These are phyloP conservation scores for Phenganax marumi DNA, from an alignment of 92 coral and sea anemone genomes.

Conservation along the genomic window DNA sequence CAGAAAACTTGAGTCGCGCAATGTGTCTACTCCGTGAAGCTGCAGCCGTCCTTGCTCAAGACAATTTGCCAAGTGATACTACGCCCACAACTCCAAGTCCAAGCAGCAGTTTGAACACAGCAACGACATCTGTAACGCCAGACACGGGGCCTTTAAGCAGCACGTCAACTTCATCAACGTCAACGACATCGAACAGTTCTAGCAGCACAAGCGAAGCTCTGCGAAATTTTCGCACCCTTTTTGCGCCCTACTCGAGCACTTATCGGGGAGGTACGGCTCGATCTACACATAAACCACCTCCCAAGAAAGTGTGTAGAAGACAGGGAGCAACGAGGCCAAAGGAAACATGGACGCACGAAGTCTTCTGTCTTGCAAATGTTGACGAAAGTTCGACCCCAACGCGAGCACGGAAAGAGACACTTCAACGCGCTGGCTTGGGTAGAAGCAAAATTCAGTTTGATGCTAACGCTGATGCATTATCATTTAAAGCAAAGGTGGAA, in stretches of 20 bases:
- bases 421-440: conserved; percentile 35
- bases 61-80: conserved; percentile 12
- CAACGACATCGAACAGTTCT: conserved; percentile 18
- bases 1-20: neutral
- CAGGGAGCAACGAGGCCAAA: conserved; percentile 33
- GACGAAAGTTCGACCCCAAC: conserved; percentile 43
- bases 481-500: conserved; percentile 14
- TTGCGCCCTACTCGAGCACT: conserved; percentile 35
- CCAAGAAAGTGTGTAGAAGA: conserved; percentile 32
- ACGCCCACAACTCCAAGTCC: conserved; percentile 15
- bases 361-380: conserved; percentile 28
- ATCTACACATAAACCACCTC: conserved; percentile 40
- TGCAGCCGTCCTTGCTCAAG: conserved; percentile 25
- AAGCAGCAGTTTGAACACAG: conserved; percentile 17
- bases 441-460: conserved; percentile 35
- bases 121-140: conserved; percentile 20
- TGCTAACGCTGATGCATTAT: conserved; percentile 7
- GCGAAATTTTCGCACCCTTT: conserved; percentile 20
- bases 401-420: conserved; percentile 38
- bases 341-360: conserved; percentile 36
- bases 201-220: no score
- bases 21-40: neutral
- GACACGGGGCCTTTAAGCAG: neutral
- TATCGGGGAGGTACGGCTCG: conserved; percentile 23
- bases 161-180: conserved; percentile 18